Conservation (phyloP, 2,797 vertebrate genomes). For the Trematomus bernacchii region DNA sequence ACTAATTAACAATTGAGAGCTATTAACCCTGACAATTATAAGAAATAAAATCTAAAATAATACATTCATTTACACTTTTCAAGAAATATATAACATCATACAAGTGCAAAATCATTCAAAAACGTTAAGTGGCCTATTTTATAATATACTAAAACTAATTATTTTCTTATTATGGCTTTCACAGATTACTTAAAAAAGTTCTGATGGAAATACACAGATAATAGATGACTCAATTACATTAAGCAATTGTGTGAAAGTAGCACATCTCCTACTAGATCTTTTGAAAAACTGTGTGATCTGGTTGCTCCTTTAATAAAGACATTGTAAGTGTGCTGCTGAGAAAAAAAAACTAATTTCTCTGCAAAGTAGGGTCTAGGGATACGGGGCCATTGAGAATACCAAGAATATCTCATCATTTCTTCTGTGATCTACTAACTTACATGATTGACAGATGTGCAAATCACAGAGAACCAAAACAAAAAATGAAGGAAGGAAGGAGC, state of each 20-base stretch:
- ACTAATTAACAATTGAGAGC: neutral
- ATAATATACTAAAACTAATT: neutral
- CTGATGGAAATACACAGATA: neutral
- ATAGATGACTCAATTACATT: neutral
- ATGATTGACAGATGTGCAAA: slow-evolving; percentile 21
- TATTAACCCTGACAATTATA: neutral
- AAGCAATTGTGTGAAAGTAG: slow-evolving; percentile 4
- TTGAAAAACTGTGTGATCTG: neutral
- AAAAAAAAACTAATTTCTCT: slow-evolving; percentile 62
- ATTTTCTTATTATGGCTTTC: neutral
- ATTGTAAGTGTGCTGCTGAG: slow-evolving; percentile 29
- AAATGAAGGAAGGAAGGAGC: neutral
- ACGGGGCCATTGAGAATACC: slow-evolving; percentile 66
- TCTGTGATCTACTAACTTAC: slow-evolving; percentile 49
- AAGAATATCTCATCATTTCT: slow-evolving; percentile 70
- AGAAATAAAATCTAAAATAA: neutral
- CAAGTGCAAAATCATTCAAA: neutral
- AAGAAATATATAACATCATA: neutral
- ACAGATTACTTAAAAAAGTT: neutral
- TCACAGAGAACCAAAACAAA: neutral
- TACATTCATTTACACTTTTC: neutral
- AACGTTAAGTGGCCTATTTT: neutral
- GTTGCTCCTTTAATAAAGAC: slow-evolving; percentile 13
- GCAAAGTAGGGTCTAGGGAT: slow-evolving; percentile 63
- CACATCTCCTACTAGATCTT: neutral